phyloP scores from a whole-genome alignment of 2,797 vertebrate genomes.

The Microctenopoma steveboyesi region DNA sequence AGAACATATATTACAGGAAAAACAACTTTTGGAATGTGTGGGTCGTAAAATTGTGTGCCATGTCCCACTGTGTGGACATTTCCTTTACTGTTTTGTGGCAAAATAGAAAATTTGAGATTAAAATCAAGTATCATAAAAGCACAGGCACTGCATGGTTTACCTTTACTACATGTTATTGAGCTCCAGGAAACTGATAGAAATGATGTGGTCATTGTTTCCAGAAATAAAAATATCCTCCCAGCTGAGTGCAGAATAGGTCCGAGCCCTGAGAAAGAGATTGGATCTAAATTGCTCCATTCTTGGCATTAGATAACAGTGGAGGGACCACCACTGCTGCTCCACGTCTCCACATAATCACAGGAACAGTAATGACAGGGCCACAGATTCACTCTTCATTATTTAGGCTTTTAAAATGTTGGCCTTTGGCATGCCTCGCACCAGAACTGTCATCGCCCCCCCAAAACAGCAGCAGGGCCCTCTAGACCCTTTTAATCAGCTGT shows the following conservation, averaged over 20 bases:
- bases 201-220: slow-evolving; percentile 50
- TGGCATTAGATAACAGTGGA: slow-evolving; percentile 55
- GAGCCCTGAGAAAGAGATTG: slow-evolving; percentile 64
- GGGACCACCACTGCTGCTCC: slow-evolving; percentile 31
- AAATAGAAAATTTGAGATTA: background rate
- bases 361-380: slow-evolving; percentile 59
- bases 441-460: slow-evolving; percentile 14
- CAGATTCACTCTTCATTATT: slow-evolving; percentile 64
- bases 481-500: slow-evolving; percentile 54
- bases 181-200: slow-evolving; percentile 31
- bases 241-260: slow-evolving; percentile 58
- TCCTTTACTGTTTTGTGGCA: background rate
- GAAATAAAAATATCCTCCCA: slow-evolving; percentile 42
- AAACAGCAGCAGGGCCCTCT: slow-evolving; percentile 47
- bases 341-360: slow-evolving; percentile 56
- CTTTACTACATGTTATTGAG: background rate
- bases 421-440: slow-evolving; percentile 38
- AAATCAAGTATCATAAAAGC: slow-evolving; percentile 13
- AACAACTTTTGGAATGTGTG: background rate
- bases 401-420: slow-evolving; percentile 66
- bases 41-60: too few relatives aligned
- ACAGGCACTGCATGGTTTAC: background rate
- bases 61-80: background rate
- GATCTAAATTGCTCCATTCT: slow-evolving; percentile 77
- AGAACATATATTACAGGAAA: too few relatives aligned